Evolutionary conservation across 2,113 vertebrate species (phyloP).

Genomic region (Lophotis ruficrista): DNA sequence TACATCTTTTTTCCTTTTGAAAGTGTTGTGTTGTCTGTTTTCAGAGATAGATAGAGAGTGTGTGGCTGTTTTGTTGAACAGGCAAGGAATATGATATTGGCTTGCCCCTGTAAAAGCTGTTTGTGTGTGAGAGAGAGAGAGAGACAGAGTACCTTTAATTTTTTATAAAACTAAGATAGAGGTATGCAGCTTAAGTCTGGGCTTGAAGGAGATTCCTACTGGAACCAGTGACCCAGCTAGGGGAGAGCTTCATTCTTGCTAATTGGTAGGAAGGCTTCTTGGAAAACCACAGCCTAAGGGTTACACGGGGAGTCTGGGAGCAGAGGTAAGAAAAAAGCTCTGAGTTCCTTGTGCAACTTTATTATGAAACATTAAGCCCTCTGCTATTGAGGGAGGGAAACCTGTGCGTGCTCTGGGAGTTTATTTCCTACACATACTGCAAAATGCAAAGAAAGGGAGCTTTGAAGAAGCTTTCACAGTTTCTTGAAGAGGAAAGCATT

Average conservation of each 20-base stretch:
- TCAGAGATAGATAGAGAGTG: too few species aligned
- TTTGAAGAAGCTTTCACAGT: neutral
- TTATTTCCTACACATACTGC: neutral
- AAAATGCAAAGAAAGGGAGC: neutral
- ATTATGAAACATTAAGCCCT: neutral
- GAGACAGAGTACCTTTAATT: neutral
- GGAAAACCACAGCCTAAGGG: neutral
- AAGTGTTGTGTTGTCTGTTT: neutral
- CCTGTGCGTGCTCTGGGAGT: neutral
- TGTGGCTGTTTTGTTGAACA: neutral
- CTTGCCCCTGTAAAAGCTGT: neutral
- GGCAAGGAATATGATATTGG: neutral
- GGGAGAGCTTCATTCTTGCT: neutral
- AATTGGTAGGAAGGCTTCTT: neutral
- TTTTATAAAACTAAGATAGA: neutral
- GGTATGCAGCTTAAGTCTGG: neutral
- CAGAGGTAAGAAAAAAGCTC: neutral
- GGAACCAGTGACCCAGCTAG: neutral
- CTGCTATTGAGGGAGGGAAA: neutral
- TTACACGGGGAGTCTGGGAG: neutral
- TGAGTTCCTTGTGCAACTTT: neutral
- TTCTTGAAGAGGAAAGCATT: neutral
- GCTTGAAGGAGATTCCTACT: neutral
- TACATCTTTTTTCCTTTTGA: neutral
- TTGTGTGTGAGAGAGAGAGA: too few species aligned